Percentiles rank a stretch among this genome's conserved stretches.
phyloP scores from a whole-genome alignment of 2,888 invertebrate species.

The Athalia rosae region DNA sequence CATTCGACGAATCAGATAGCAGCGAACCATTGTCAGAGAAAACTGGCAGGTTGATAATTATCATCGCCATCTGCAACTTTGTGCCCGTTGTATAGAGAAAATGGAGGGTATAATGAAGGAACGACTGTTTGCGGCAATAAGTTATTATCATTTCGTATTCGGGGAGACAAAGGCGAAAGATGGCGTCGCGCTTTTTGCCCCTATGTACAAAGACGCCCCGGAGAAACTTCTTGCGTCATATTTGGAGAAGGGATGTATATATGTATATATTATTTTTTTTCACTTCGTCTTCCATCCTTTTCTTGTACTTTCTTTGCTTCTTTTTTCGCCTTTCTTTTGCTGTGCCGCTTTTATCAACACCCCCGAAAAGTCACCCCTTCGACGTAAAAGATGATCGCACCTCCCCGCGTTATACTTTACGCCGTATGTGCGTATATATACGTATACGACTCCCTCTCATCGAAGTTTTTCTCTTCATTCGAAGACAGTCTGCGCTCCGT shows the following conservation, averaged over 20 bases:
- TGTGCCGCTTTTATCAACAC: conserved; percentile 7
- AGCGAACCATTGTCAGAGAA: no score
- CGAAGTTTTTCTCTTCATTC: not conserved
- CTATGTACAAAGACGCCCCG: conserved; percentile 20
- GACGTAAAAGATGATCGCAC: conserved; percentile 14
- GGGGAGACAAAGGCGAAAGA: conserved; percentile 33
- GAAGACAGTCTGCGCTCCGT: no score
- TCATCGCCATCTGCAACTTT: not conserved
- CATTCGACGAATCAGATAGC: no score
- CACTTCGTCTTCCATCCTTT: not conserved
- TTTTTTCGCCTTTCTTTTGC: conserved; percentile 24
- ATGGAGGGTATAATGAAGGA: conserved; percentile 16
- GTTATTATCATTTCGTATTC: conserved; percentile 44
- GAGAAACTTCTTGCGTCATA: conserved; percentile 25
- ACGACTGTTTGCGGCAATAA: conserved; percentile 38
- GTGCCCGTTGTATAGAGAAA: not conserved
- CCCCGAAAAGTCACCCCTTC: conserved; percentile 47
- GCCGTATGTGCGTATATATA: not conserved
- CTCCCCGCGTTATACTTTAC: not conserved
- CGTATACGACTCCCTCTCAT: not conserved
- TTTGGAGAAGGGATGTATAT: not conserved
- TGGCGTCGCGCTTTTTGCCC: conserved; percentile 31
- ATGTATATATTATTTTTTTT: no score
- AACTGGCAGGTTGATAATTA: no score
- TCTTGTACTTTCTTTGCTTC: not conserved